Evolutionary conservation across 1,140 invertebrate genomes (phyloP), one percentile per base, ranked within the genome.

Genomic region (Ylistrum balloti): DNA sequence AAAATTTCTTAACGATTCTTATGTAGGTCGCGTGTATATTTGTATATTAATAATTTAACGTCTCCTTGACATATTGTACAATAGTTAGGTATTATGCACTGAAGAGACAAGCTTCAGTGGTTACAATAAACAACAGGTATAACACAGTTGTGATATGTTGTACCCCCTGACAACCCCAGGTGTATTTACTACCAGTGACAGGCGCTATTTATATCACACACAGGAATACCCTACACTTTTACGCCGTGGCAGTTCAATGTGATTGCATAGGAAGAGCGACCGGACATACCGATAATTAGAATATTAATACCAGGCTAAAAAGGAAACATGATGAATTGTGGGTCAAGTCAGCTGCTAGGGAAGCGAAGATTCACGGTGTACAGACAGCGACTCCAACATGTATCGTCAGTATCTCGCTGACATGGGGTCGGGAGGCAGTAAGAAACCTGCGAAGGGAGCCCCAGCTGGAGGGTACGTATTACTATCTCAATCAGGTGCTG

Each of bases 271-370:
- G 35, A n/a, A 2, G 56, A 74, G 22, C 22, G 5, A 74, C 15
- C 22, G 56, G 56, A 56, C 56, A 28, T 74, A 74, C 28, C n/a
- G 22, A 74, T 74, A n/a, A n/a, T 74, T 74, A 74, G 56, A 74
- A 74, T 74, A n/a, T n/a, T 2, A 74, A 28, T 28, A 74, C 0
- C 22, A 74, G n/a, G 5, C 22, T 3, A 1, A 74, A 74, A 74
- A 74, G 56, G 56, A 74, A 74, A 74, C 56, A 74, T 28, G 56
- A 74, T 74, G 56, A 74, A 74, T 74, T 74, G 56, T 74, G 56
- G 56, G 56, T 28, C 56, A 28, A 74, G 56, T 74, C 17, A n/a
- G 22, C 56, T 74, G 5, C 22, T 17, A 74, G 28, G n/a, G 56
- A 74, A n/a, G 56, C 22, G 11, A 1, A n/a, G 22, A n/a, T 22